phyloP scores from a whole-genome alignment of 2,113 vertebrate genomes.

The Eulemur rufifrons region DNA sequence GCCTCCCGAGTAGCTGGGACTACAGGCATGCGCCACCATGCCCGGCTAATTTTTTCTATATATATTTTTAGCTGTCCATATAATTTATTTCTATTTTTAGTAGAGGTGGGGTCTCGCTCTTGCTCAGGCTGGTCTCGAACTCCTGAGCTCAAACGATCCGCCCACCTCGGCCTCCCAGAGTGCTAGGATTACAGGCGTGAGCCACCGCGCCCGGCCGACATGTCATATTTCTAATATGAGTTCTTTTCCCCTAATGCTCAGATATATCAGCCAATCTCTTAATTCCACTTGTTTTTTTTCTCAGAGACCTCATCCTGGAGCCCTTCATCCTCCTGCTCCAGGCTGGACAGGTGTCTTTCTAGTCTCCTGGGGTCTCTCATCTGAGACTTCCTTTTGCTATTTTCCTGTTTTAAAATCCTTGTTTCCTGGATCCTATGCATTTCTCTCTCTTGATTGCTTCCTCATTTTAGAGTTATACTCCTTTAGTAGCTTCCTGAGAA shows the following conservation, averaged over 20 bases:
- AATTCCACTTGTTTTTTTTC: not conserved
- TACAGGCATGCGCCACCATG: no score
- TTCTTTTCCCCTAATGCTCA: not conserved
- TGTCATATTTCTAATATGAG: not conserved
- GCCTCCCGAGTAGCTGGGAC: no score
- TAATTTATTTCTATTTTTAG: no score
- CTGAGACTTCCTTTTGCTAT: not conserved
- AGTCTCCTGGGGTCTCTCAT: not conserved
- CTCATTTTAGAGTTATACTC: slow-evolving; percentile 5
- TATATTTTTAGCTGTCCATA: no score
- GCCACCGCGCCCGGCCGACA: no score
- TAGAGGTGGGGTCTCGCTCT: no score
- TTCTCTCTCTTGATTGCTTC: slow-evolving; percentile 1
- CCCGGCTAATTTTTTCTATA: no score
- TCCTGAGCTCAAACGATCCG: no score
- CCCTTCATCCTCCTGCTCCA: not conserved
- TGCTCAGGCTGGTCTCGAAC: no score
- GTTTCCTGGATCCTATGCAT: not conserved
- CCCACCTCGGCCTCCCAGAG: no score
- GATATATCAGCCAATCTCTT: not conserved
- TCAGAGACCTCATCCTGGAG: not conserved
- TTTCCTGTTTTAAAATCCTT: not conserved
- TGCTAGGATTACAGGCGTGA: no score
- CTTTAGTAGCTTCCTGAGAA: slow-evolving; percentile 3
- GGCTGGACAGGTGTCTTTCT: not conserved